Base-by-base conservation (phyloP, 2,888 invertebrate species). In the Maniola hyperantus region DNA sequence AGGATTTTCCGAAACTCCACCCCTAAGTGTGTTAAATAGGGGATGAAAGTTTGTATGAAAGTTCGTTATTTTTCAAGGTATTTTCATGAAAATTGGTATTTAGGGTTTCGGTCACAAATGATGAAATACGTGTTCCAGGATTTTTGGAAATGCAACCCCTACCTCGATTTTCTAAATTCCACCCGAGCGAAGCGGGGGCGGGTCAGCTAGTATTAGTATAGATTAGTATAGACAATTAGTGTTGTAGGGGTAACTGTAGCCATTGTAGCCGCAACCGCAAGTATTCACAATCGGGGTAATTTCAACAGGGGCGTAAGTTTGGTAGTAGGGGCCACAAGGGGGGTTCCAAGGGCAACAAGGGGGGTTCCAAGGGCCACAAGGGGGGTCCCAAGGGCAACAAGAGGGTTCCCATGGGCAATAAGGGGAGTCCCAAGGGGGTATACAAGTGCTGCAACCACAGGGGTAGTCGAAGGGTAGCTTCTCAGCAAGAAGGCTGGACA, bases 401-500 rank as follows among this genome's bases (percentile, higher is more conserved):
- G 42, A 4, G 11, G 42, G 2, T 1, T 13, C 13, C 2, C 7
- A 10, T 10, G 8, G 18, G 18, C 20, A 7, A 26, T 1, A 33
- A 7, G 53, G 53, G 7, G 53, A 1, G 36, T 7, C 36, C 6
- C 7, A 57, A 7, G 57, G 57, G 20, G 57, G 39, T 0, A 20
- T 1, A 50, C 39, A 68, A 20, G 67, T 51, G 20, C 64, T 20
- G n/a, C 64, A 55, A 2, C 65, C 65, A 0, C 77, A 73, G 0
- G 77, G 65, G 13, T 69, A 74, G 1, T 77, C 77, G 0, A 82
- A 64, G 0, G 90, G 89, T 11, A 90, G 72, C 57, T 81, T 82
- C 2, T 89, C 85, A 2, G 87, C 77, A 0, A 91, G 60, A 0
- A 90, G 74, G 59, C 83, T 85, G 78, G 84, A 84, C 0, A 91